Percentiles rank a stretch among this genome's conserved stretches.
These are phyloP conservation scores for Epinotia bilunana DNA, from an alignment of 2,888 invertebrate species.

Conservation along the genomic window DNA sequence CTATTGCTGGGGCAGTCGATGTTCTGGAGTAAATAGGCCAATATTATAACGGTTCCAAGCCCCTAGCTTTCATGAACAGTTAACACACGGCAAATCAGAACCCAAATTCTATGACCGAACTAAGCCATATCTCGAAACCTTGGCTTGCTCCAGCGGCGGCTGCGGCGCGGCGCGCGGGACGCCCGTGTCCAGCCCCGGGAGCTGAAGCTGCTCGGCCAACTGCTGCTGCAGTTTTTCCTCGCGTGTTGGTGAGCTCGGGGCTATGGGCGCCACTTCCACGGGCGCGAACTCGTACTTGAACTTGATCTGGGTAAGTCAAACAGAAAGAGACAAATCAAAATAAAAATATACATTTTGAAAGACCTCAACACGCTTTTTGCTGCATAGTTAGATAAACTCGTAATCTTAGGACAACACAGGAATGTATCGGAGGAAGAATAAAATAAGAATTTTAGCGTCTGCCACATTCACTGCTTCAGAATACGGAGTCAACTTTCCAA, in stretches of 20 bases:
- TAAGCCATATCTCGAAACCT: slow-evolving; percentile 45
- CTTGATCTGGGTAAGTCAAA: slow-evolving; percentile 71
- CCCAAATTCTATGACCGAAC: too few species aligned
- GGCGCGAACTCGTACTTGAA: slow-evolving; percentile 86
- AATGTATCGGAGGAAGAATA: neutral
- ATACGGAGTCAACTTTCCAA: too few species aligned
- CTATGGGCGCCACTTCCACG: slow-evolving; percentile 82
- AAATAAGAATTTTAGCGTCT: neutral
- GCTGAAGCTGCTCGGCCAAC: slow-evolving; percentile 91
- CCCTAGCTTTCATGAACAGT: too few species aligned
- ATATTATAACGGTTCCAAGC: too few species aligned
- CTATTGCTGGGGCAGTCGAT: too few species aligned
- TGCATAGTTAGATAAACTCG: neutral
- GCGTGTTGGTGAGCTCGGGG: slow-evolving; percentile 85
- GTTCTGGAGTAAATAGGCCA: too few species aligned
- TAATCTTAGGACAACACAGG: neutral
- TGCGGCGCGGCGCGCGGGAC: slow-evolving; percentile 73
- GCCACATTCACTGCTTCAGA: neutral
- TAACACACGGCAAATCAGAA: too few species aligned
- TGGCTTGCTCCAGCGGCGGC: slow-evolving; percentile 63
- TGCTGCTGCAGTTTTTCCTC: slow-evolving; percentile 94
- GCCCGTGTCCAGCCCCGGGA: slow-evolving; percentile 90
- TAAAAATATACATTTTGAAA: neutral
- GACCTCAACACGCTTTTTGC: neutral
- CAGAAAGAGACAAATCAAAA: neutral